Evolutionary conservation across 1,140 invertebrate species (phyloP).

Genomic region (Phymastichus coffea): DNA sequence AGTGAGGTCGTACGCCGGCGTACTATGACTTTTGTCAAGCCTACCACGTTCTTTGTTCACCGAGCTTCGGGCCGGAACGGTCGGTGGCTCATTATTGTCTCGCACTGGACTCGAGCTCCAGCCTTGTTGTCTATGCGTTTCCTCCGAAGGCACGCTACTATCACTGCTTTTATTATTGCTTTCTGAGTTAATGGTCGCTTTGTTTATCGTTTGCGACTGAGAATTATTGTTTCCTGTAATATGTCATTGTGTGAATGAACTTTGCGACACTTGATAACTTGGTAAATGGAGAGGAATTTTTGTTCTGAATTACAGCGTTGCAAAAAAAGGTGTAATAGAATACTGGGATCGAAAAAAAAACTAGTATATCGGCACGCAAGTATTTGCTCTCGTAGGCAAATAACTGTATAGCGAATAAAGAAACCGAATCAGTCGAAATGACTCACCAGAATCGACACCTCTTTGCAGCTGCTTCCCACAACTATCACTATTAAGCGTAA

Average conservation of each 20-base stretch:
- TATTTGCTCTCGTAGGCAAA: too few species aligned
- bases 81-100: constrained; percentile 1
- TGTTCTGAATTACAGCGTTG: too few species aligned
- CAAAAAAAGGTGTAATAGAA: too few species aligned
- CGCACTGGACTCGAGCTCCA: not conserved
- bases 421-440: too few species aligned
- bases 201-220: not conserved
- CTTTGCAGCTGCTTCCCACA: not conserved
- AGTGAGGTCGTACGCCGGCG: constrained; percentile 71
- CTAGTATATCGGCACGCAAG: too few species aligned
- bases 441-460: constrained; percentile 7
- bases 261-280: too few species aligned
- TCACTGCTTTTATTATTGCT: constrained; percentile 35
- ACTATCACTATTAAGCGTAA: not conserved
- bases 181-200: not conserved
- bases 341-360: too few species aligned
- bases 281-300: too few species aligned
- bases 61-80: not conserved
- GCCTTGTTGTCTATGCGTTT: not conserved
- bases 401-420: too few species aligned
- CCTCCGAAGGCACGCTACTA: constrained; percentile 38
- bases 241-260: too few species aligned
- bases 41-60: constrained; percentile 51
- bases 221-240: constrained; percentile 3
- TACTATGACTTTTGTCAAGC: constrained; percentile 75